phyloP scores from a whole-genome alignment of 2,113 vertebrate genomes.

The Ciconia maguari region DNA sequence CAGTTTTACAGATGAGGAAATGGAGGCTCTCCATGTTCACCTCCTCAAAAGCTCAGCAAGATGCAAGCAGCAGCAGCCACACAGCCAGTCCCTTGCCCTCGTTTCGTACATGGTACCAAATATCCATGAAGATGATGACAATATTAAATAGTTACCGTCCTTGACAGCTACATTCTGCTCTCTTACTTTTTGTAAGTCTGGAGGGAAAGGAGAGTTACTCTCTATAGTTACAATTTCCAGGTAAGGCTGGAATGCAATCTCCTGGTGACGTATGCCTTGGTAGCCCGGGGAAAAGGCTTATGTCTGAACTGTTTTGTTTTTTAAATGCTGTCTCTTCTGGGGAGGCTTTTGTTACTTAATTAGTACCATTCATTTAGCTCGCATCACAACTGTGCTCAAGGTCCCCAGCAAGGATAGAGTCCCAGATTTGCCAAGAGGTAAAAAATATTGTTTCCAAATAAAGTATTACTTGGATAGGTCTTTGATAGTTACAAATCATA shows the following conservation, averaged over 20 bases:
- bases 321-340: background rate
- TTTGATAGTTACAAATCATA: conserved; percentile 10
- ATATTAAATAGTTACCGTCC: background rate
- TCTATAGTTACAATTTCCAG: background rate
- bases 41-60: background rate
- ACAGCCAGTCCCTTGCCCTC: background rate
- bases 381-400: background rate
- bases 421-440: background rate
- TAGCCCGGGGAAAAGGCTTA: background rate
- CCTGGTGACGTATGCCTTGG: background rate
- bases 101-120: background rate
- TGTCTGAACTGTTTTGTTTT: background rate
- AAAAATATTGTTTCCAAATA: background rate
- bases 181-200: background rate
- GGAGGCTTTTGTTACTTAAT: conserved; percentile 9
- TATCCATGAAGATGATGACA: background rate
- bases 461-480: background rate
- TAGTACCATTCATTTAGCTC: background rate
- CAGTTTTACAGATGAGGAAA: background rate
- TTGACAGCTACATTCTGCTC: background rate
- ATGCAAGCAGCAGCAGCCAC: background rate
- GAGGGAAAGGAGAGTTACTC: background rate
- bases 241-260: background rate
- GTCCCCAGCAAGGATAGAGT: background rate
- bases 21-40: background rate